Conservation (phyloP, 53 echinoderm and acorn worm genomes). For the Zoroaster sp. region DNA sequence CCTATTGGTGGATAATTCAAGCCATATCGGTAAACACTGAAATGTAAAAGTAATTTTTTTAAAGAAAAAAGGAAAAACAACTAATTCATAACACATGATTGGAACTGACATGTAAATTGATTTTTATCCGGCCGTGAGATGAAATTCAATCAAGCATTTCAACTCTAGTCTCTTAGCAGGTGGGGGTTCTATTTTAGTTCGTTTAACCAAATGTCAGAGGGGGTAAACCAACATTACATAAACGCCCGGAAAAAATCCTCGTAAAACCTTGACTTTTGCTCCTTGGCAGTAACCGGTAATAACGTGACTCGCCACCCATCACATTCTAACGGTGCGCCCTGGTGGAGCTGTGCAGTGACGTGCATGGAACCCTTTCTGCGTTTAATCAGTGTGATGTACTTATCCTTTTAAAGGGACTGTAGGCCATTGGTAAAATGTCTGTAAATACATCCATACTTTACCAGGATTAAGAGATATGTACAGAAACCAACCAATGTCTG, state of each 20-base stretch:
- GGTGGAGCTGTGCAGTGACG: no score
- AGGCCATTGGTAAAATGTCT: no score
- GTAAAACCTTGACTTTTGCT: slow-evolving; percentile 7
- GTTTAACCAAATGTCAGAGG: slow-evolving; percentile 2
- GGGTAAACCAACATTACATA: neutral
- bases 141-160: slow-evolving; percentile 3
- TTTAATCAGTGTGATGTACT: no score
- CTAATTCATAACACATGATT: neutral
- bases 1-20: no score
- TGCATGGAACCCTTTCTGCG: no score
- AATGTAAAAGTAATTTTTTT: neutral
- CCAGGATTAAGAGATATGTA: no score
- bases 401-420: no score
- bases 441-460: no score
- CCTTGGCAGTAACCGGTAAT: no score
- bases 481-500: no score
- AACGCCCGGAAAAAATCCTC: neutral
- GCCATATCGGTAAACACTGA: no score
- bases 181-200: neutral
- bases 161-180: neutral
- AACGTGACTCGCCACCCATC: neutral
- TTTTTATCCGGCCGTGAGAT: slow-evolving; percentile 5
- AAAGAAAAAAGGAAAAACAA: neutral
- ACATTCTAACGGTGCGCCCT: neutral
- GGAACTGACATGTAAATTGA: slow-evolving; percentile 6